phyloP scores from a whole-genome alignment of 2,113 vertebrate genomes.

The Phyllostomus hastatus region DNA sequence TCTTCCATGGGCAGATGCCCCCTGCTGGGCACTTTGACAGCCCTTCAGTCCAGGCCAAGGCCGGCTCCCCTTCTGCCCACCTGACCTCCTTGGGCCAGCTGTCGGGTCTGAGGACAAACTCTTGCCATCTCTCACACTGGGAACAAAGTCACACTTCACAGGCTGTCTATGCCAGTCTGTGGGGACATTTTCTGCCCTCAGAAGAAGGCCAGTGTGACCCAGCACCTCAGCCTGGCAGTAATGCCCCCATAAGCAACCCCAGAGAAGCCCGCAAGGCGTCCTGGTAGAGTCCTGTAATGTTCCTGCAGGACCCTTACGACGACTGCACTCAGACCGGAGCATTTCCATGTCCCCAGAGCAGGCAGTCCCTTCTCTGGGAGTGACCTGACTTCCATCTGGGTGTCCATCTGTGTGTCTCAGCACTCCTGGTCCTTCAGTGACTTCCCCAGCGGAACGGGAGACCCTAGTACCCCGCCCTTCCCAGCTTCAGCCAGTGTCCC shows the following conservation, averaged over 20 bases:
- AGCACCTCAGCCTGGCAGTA: not conserved
- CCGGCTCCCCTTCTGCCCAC: not conserved
- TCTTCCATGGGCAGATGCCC: not conserved
- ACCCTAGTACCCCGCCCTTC: not conserved
- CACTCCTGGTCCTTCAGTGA: not conserved
- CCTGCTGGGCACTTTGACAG: not conserved
- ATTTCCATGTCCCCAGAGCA: not conserved
- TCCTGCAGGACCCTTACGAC: not conserved
- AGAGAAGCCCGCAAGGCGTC: not conserved
- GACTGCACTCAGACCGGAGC: not conserved
- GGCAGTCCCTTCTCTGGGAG: not conserved
- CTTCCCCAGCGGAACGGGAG: not conserved
- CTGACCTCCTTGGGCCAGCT: not conserved
- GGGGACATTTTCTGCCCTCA: not conserved
- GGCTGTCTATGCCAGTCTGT: not conserved
- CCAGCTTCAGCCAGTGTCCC: not conserved
- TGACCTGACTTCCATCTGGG: not conserved
- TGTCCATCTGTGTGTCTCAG: not conserved
- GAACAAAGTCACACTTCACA: not conserved
- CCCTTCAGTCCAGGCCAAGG: not conserved
- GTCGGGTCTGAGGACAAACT: not conserved
- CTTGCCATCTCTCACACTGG: not conserved
- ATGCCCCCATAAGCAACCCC: not conserved
- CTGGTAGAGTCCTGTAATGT: not conserved
- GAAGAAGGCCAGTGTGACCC: not conserved